Evolutionary conservation across 2,113 vertebrate genomes (phyloP), one percentile per base, ranked within the genome.

Genomic region (Lamprologus sp.): DNA sequence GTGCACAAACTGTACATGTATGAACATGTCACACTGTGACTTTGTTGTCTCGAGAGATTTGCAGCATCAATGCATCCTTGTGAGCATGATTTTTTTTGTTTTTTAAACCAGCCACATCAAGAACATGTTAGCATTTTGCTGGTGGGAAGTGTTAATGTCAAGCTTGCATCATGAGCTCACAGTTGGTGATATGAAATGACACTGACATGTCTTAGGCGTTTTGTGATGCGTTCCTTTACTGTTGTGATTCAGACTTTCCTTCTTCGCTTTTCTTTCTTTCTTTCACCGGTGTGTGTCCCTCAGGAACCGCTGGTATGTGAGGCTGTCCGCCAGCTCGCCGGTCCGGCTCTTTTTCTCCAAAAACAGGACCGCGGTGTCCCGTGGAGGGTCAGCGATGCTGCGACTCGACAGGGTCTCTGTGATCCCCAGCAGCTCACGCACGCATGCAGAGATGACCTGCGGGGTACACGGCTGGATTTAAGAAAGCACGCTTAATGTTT

Each of bases 311-410:
- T 92, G 60, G 42, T 96, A 96, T 23, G 96, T 97, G 84, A 99
- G 95, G 51, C 84, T 73, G 87, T 98, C 96, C n/a, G 96, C 96
- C 49, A 26, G 89, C 77, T 87, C 60, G 49, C 98, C 97, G 2
- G 93, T 96, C 9, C 31, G 93, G 79, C 97, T 96, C 95, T 98
- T 99, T 37, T 4, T 88, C 92, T 98, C 97, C 85, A 99, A 89
- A 93, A 97, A 99, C 89, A 98, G 94, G 55, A 96, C 96, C 85
- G 91, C 28, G 33, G 85, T 92, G 91, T 98, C 98, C 87, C 96
- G 94, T 33, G 85, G 96, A 1, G 96, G 97, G 81, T 98, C 96
- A 5, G 96, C 86, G 81, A 98, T 95, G 94, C 96, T 97, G 84
- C 95, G 96, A 35, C 33, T 96, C 96, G 97, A 98, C 79, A 47